A percentile compares a stretch with the other conserved stretches of the same genome.
Conservation (phyloP, 64 coral and sea anemone species). For the Acropora tenuis region DNA sequence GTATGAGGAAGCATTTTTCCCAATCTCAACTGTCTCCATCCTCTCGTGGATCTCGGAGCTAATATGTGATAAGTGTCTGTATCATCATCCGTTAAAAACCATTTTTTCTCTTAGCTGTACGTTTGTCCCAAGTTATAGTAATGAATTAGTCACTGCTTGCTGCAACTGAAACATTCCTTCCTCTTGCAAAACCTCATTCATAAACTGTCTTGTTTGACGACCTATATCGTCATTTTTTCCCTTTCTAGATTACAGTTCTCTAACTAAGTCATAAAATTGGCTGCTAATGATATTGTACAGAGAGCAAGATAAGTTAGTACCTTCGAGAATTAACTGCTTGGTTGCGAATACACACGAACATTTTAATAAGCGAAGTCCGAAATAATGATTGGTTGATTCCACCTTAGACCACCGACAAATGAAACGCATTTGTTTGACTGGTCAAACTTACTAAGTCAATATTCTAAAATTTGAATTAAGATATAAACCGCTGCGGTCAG, state of each 20-base stretch:
- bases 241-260: neutral
- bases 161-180: neutral
- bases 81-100: neutral
- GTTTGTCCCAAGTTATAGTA: neutral
- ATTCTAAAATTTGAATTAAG: constrained; percentile 54
- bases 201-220: too few species aligned
- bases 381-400: constrained; percentile 15
- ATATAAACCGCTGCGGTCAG: neutral
- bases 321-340: neutral
- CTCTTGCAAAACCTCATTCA: neutral
- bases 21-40: neutral
- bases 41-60: neutral
- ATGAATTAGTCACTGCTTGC: neutral
- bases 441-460: constrained; percentile 35
- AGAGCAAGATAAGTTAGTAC: constrained; percentile 14
- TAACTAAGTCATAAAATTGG: neutral
- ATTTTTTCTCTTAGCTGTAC: neutral
- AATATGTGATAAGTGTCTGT: neutral
- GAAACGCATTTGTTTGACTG: constrained; percentile 20
- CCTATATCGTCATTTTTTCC: neutral
- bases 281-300: neutral
- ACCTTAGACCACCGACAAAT: constrained; percentile 24
- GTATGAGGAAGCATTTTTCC: neutral
- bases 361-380: too few species aligned
- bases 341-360: too few species aligned